Conservation (phyloP, 2,113 vertebrate genomes). For the Cryptotis parvus region DNA sequence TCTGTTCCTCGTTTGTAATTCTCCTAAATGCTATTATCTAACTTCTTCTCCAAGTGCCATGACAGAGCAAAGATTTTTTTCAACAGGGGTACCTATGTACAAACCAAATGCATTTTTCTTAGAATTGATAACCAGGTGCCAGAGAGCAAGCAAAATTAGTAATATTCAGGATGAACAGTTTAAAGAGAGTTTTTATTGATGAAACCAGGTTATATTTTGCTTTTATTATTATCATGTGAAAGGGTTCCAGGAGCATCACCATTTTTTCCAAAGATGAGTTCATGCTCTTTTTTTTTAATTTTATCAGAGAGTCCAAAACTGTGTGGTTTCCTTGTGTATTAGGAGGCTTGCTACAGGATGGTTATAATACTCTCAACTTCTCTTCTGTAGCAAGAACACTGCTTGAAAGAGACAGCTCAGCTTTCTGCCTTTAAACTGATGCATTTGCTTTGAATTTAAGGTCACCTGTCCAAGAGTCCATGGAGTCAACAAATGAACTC, state of each 20-base stretch:
- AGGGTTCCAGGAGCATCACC: not conserved
- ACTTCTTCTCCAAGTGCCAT: constrained; percentile 82
- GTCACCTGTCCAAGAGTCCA: constrained; percentile 4
- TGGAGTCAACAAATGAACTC: not conserved
- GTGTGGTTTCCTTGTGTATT: too few relatives aligned
- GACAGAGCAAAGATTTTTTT: constrained; percentile 72
- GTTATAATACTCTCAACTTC: not conserved
- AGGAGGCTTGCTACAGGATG: not conserved
- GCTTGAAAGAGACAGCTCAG: constrained; percentile 7
- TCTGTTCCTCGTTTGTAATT: constrained; percentile 89
- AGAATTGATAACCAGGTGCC: not conserved
- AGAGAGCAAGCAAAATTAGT: not conserved
- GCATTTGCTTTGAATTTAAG: constrained; percentile 5
- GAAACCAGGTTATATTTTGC: not conserved
- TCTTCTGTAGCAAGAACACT: not conserved
- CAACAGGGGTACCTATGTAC: not conserved
- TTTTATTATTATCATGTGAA: not conserved
- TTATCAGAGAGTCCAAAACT: not conserved
- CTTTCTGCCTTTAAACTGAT: constrained; percentile 28
- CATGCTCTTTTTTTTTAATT: constrained; percentile 2
- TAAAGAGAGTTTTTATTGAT: not conserved
- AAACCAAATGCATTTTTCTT: not conserved
- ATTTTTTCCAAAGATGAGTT: not conserved
- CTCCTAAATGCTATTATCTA: constrained; percentile 80
- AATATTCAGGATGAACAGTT: not conserved